phyloP scores from a whole-genome alignment of 2,888 invertebrate genomes.

The Dendrolimus pini region DNA sequence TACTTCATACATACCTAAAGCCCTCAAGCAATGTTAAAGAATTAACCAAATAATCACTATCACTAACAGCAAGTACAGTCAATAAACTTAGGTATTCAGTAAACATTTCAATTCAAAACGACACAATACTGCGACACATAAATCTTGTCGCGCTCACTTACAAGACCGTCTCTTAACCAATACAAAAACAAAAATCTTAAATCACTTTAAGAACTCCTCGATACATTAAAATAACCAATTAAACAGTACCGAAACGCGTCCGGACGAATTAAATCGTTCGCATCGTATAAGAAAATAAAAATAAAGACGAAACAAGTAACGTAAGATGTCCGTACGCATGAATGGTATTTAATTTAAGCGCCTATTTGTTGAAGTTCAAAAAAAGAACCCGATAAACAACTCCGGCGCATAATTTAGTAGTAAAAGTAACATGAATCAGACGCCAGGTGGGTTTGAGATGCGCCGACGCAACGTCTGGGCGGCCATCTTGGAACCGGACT shows the following conservation, averaged over 20 bases:
- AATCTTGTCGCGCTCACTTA: not conserved
- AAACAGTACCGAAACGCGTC: not conserved
- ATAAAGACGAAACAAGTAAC: not conserved
- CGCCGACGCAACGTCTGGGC: conserved; percentile 21
- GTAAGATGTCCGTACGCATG: conserved; percentile 24
- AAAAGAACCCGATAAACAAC: conserved; percentile 28
- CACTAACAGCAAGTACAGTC: too few species aligned
- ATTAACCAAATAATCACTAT: too few species aligned
- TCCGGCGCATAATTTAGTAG: conserved; percentile 25
- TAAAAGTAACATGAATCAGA: conserved; percentile 19
- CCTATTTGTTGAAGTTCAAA: conserved; percentile 27
- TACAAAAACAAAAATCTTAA: not conserved
- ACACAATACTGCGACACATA: not conserved
- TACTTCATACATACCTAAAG: too few species aligned
- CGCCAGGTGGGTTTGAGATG: conserved; percentile 26
- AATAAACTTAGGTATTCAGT: not conserved
- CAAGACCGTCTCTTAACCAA: not conserved
- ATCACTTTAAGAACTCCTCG: not conserved
- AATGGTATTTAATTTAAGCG: conserved; percentile 45
- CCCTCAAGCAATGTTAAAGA: too few species aligned
- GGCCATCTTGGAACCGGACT: conserved; percentile 25
- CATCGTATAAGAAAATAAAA: not conserved
- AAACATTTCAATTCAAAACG: not conserved
- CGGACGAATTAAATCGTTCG: not conserved
- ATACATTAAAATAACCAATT: not conserved